Evolutionary conservation across 2,113 vertebrate species (phyloP).

Genomic region (Elanoides forficatus): DNA sequence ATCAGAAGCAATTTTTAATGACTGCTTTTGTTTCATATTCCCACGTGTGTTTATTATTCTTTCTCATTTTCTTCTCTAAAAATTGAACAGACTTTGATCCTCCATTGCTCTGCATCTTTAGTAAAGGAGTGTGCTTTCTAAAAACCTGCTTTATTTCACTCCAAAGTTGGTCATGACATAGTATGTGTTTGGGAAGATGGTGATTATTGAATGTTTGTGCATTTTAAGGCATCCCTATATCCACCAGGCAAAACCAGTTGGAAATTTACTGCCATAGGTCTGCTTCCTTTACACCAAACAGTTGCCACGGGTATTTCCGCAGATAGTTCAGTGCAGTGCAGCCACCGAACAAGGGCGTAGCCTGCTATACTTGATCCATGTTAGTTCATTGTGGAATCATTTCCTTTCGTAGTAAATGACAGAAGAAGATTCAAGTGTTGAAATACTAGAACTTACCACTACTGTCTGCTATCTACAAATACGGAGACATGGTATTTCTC

Average conservation of each 20-base stretch:
- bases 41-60: conserved; percentile 46
- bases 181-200: not conserved
- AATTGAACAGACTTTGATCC: conserved; percentile 10
- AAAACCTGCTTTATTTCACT: not conserved
- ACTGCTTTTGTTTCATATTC: conserved; percentile 55
- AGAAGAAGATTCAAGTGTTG: not conserved
- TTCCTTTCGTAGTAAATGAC: not conserved
- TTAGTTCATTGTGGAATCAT: not conserved
- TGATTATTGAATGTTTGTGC: not conserved
- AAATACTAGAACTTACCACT: not conserved
- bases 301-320: not conserved
- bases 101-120: not conserved
- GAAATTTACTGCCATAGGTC: not conserved
- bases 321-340: not conserved
- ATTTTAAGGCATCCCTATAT: not conserved
- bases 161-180: not conserved
- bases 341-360: not conserved
- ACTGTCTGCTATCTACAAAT: not conserved
- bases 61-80: conserved; percentile 20
- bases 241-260: not conserved
- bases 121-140: not conserved
- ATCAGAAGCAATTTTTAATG: conserved; percentile 58
- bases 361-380: not conserved
- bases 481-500: not conserved
- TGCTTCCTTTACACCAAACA: not conserved